Percentiles rank a stretch among this genome's conserved stretches.
Conservation (phyloP, 35 echinoderm and acorn worm species). For the Diadema setosum region DNA sequence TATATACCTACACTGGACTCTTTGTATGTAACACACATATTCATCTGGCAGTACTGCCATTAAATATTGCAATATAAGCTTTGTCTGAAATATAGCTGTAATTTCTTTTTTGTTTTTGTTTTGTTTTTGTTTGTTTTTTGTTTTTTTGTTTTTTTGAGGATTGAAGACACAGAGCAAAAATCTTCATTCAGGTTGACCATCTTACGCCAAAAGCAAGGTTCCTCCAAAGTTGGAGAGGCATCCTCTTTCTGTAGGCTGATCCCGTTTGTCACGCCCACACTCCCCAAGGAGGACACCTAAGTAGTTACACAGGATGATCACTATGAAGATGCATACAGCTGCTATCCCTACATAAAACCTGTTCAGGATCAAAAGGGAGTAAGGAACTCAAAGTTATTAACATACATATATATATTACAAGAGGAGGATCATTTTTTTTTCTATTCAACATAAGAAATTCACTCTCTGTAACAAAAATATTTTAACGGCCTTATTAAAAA, state of each 20-base stretch:
- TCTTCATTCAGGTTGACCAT: no score
- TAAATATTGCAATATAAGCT: no score
- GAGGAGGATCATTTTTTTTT: not conserved
- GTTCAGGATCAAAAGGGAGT: not conserved
- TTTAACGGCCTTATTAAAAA: not conserved
- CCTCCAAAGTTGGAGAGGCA: conserved; percentile 55
- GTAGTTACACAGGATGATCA: conserved; percentile 48
- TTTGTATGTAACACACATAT: no score
- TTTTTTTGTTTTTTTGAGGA: no score
- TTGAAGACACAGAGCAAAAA: no score
- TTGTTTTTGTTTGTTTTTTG: no score
- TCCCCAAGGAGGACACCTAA: conserved; percentile 52
- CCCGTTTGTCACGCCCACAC: conserved; percentile 45
- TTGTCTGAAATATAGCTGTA: no score
- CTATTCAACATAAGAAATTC: not conserved
- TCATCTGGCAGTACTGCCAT: no score
- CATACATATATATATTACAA: not conserved
- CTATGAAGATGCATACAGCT: conserved; percentile 12
- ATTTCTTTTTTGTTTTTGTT: no score
- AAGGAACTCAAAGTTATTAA: not conserved
- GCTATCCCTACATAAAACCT: conserved; percentile 56
- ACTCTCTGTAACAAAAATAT: not conserved
- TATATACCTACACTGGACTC: no score
- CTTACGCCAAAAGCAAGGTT: conserved; percentile 49
- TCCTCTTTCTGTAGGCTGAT: conserved; percentile 44